A percentile compares a stretch with the other conserved stretches of the same genome.
Evolutionary conservation across 23 tunicate species (phyloP).

Genomic region (Oikopleura albicans): DNA sequence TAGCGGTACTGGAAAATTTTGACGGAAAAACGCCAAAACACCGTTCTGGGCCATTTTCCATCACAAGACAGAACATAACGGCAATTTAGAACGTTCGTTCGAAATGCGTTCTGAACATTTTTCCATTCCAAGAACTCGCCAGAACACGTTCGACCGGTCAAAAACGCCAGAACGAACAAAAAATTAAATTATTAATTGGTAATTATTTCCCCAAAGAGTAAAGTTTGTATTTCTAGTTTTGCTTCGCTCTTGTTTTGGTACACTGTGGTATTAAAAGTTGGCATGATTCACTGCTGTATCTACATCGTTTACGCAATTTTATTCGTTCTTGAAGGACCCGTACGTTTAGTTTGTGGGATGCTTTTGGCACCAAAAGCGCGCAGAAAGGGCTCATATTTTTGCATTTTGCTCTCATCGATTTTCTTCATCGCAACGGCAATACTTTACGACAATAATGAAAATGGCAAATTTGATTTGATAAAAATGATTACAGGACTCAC

Average conservation of each 20-base stretch:
- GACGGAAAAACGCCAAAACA: too few relatives aligned
- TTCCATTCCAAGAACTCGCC: too few relatives aligned
- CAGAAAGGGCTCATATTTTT: neutral
- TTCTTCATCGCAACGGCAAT: neutral
- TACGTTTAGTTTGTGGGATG: neutral
- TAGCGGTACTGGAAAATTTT: too few relatives aligned
- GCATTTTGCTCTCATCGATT: neutral
- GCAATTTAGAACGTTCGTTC: too few relatives aligned
- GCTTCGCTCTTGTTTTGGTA: neutral
- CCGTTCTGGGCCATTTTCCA: too few relatives aligned
- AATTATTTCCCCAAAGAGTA: neutral
- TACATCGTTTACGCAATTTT: neutral
- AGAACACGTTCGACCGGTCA: too few relatives aligned
- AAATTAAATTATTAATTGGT: too few relatives aligned
- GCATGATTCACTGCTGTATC: neutral
- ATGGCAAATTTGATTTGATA: neutral
- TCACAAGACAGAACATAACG: too few relatives aligned
- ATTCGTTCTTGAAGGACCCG: neutral
- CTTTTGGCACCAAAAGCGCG: neutral
- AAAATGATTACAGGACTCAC: neutral
- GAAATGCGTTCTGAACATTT: too few relatives aligned
- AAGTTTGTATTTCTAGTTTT: neutral
- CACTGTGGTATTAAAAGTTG: neutral
- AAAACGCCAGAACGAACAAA: too few relatives aligned
- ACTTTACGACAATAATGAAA: neutral